A percentile compares a stretch with the other conserved stretches of the same genome.
phyloP scores from a whole-genome alignment of 2,113 vertebrate genomes.

The Gracilinanus agilis region DNA sequence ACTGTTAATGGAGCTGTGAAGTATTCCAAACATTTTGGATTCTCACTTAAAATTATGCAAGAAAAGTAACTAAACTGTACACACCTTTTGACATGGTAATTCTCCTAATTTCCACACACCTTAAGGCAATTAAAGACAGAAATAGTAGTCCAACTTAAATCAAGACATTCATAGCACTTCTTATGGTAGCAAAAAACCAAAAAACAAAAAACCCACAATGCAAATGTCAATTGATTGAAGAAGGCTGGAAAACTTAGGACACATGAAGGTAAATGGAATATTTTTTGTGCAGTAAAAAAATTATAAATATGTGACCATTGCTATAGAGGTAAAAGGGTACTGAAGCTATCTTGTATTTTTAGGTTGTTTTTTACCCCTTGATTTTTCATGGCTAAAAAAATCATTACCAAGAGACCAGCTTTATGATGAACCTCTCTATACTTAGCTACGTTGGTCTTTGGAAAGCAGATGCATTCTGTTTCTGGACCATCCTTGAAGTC shows the following conservation, averaged over 20 bases:
- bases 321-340: neutral
- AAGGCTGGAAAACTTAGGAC: neutral
- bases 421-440: neutral
- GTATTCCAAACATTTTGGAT: neutral
- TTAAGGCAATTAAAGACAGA: neutral
- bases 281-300: neutral
- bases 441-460: neutral
- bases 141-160: neutral
- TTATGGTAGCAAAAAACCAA: neutral
- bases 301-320: neutral
- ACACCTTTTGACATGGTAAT: neutral
- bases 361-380: neutral
- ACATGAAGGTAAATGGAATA: neutral
- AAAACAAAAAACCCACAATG: too few relatives aligned
- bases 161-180: neutral
- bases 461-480: neutral
- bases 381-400: neutral
- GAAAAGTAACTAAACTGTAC: neutral
- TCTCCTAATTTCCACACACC: neutral
- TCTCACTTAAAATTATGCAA: neutral
- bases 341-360: neutral
- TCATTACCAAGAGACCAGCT: neutral
- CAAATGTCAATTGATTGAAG: neutral
- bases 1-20: neutral
- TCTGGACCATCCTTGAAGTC: neutral